Base-by-base conservation (phyloP, 2,888 invertebrate species). In the Scaptomyza tumidula region DNA sequence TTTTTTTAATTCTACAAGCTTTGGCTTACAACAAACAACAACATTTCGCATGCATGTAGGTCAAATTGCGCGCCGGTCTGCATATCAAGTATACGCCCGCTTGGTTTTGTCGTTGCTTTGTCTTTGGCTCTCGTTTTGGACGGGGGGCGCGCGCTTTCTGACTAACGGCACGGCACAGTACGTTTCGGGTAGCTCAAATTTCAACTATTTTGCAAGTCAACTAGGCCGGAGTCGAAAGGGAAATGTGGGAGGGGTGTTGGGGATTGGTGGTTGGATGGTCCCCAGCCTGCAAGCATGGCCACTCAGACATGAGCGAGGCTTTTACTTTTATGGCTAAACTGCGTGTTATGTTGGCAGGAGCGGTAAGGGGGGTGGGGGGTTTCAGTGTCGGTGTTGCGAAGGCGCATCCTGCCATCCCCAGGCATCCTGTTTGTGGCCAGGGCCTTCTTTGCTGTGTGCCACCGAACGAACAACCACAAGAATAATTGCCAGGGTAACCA, bases 181-280 rank as follows among this genome's bases (percentile, higher is more conserved):
- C 13, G 46, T 50, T 48, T 55, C 24, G 52, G 46, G 19, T 41
- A 41, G 63, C 72, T 68, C 44, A 57, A 68, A 87, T 87, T 76
- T 79, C 67, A 77, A 75, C 67, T 77, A 87, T 87, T 87, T 85
- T 81, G 83, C 80, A 73, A 85, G 89, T 85, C 89, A 85, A 88
- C 87, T 71, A 71, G 60, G 50, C 57, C 39, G 14, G 39, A 19
- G 9, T 3, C 39, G 14, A n/a, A 7, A 14, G 39, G 39, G 39
- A 7, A 9, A 24, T 24, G 24, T 24, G 5, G 5, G 24, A 3
- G 24, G n/a, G n/a, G n/a, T n/a, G n/a, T n/a, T n/a, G n/a, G n/a
- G n/a, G n/a, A n/a, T n/a, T n/a, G n/a, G 24, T 24, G 39, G 39
- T 37, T 7, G 6, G 33, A 37, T 44, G 53, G 27, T 45, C 48